Conservation (phyloP, 1,140 invertebrate species). For the Zaprionus inermis region DNA sequence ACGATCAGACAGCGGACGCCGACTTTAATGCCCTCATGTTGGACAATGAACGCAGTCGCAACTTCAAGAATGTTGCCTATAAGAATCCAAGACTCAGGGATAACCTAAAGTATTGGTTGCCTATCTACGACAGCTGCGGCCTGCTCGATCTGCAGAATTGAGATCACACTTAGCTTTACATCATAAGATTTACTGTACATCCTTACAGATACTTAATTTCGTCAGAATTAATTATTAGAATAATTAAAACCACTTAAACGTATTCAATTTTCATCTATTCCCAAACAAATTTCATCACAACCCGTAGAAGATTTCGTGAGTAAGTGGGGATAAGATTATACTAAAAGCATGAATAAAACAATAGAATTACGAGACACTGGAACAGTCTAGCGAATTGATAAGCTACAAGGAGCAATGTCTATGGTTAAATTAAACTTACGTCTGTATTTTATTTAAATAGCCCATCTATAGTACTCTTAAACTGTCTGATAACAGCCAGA, state of each 20-base stretch:
- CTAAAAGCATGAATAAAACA: too few relatives aligned
- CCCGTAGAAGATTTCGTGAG: too few relatives aligned
- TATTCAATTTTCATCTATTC: too few relatives aligned
- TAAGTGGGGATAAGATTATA: too few relatives aligned
- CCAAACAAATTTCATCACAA: too few relatives aligned
- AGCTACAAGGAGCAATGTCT: too few relatives aligned
- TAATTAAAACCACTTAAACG: too few relatives aligned
- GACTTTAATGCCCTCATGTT: slow-evolving; percentile 67
- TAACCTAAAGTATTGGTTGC: slow-evolving; percentile 57
- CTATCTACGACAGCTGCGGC: slow-evolving; percentile 67
- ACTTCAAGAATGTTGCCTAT: slow-evolving; percentile 60
- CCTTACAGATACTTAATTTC: background rate
- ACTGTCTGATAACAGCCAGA: background rate
- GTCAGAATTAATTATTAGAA: background rate
- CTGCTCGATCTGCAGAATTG: slow-evolving; percentile 55
- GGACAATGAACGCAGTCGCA: slow-evolving; percentile 61
- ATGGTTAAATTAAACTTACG: too few relatives aligned
- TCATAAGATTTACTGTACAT: background rate
- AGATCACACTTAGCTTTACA: background rate
- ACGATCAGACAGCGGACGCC: slow-evolving; percentile 70
- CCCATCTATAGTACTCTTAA: background rate
- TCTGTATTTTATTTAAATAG: too few relatives aligned
- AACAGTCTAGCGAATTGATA: too few relatives aligned
- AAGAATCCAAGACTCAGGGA: slow-evolving; percentile 58
- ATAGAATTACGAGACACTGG: too few relatives aligned